These are phyloP conservation scores for Drosophila guanche DNA, from an alignment of 1,140 invertebrate species.

Conservation along the genomic window DNA sequence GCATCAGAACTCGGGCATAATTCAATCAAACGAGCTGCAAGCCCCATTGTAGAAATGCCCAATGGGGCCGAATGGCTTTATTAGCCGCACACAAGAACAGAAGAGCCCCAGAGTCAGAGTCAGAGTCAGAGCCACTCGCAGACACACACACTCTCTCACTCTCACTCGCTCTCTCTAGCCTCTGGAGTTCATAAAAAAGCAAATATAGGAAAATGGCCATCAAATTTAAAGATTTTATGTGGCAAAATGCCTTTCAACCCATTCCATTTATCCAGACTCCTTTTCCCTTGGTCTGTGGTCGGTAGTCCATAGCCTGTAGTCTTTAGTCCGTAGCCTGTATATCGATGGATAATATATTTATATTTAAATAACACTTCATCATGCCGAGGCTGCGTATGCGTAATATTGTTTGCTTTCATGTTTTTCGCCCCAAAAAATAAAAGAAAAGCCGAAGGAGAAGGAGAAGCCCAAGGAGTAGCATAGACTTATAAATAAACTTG, in stretches of 20 bases:
- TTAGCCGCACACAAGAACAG: conserved; percentile 25
- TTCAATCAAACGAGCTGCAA: conserved; percentile 34
- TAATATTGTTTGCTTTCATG: conserved; percentile 78
- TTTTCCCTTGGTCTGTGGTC: conserved; percentile 30
- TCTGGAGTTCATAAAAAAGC: conserved; percentile 48
- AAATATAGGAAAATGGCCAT: conserved; percentile 60
- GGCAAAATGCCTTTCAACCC: conserved; percentile 65
- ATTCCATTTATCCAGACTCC: conserved; percentile 11
- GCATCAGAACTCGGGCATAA: conserved; percentile 8
- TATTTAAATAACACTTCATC: conserved; percentile 81
- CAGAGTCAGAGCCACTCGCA: no score
- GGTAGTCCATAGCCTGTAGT: no score
- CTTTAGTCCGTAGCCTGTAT: conserved; percentile 45
- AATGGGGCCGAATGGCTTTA: conserved; percentile 30
- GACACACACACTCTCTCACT: no score
- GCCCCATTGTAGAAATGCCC: not conserved
- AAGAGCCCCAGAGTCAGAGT: no score
- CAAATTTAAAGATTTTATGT: conserved; percentile 77
- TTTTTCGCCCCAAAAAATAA: conserved; percentile 18
- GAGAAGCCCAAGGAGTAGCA: conserved; percentile 22
- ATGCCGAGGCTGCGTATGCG: conserved; percentile 73
- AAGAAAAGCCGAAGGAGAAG: not conserved
- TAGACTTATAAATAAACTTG: conserved; percentile 76
- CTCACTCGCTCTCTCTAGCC: no score
- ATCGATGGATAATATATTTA: conserved; percentile 81